These are phyloP conservation scores for Vireo griseus DNA, from an alignment of 2,797 vertebrate genomes.

Conservation along the genomic window DNA sequence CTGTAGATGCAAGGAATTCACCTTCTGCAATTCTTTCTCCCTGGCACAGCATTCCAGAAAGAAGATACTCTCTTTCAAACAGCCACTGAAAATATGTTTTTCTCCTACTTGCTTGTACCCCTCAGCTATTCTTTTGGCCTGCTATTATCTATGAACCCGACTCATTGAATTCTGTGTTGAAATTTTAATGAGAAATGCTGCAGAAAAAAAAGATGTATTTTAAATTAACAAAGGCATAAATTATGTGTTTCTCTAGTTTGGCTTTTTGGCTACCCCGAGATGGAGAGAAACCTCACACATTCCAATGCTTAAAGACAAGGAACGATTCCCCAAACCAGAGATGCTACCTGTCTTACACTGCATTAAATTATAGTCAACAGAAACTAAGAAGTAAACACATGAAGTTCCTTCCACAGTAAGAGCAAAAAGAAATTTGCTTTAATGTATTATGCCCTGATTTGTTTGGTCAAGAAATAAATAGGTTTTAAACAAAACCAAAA, in stretches of 20 bases:
- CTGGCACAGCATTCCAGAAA: not conserved
- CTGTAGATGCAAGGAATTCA: not conserved
- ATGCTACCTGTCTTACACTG: not conserved
- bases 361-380: not conserved
- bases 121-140: not conserved
- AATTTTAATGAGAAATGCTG: not conserved
- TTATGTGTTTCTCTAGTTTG: not conserved
- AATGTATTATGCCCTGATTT: constrained; percentile 3
- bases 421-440: constrained; percentile 16
- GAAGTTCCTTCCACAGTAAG: not conserved
- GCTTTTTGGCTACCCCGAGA: not conserved
- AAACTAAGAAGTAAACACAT: not conserved
- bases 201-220: not conserved
- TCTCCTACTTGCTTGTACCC: not conserved
- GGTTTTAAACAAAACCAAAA: not conserved
- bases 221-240: not conserved
- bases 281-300: not conserved
- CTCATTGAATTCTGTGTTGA: not conserved
- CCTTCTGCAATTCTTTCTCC: not conserved
- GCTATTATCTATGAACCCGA: not conserved
- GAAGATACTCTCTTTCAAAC: not conserved
- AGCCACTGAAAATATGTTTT: not conserved
- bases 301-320: not conserved
- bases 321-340: not conserved
- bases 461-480: not conserved